Evolutionary conservation across 2,113 vertebrate species (phyloP).

Genomic region (Nestor notabilis): DNA sequence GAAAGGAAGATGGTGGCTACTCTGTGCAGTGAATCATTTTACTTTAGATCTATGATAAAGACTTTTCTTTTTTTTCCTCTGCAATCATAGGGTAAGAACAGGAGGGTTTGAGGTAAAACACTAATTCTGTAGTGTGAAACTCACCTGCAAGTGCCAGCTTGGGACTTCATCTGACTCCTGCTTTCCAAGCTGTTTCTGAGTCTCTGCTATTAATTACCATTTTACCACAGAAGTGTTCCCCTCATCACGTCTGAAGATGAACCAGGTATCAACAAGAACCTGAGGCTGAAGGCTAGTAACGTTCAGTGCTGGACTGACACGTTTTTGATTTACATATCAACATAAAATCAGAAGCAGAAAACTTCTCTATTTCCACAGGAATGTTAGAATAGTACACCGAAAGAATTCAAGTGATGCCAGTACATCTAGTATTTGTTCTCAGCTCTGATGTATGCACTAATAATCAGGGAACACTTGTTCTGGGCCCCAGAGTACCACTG

Average conservation of each 20-base stretch:
- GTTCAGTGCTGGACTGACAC: not conserved
- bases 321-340: not conserved
- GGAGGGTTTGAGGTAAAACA: not conserved
- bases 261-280: not conserved
- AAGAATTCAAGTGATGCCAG: not conserved
- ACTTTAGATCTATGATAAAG: not conserved
- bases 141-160: not conserved
- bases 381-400: not conserved
- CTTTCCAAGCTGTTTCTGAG: not conserved
- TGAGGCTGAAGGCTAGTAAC: not conserved
- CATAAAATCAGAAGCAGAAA: not conserved
- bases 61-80: not conserved
- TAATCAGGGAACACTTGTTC: not conserved
- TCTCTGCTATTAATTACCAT: not conserved
- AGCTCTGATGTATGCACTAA: not conserved
- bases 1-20: constrained; percentile 52
- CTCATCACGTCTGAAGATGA: not conserved
- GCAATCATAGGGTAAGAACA: not conserved
- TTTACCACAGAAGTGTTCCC: not conserved
- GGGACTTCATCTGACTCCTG: not conserved
- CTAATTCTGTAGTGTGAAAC: not conserved
- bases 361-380: not conserved
- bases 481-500: not conserved
- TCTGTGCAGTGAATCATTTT: not conserved
- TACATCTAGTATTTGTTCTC: not conserved